Conservation (phyloP, 2,888 invertebrate species). For the Drosophila neotestacea region DNA sequence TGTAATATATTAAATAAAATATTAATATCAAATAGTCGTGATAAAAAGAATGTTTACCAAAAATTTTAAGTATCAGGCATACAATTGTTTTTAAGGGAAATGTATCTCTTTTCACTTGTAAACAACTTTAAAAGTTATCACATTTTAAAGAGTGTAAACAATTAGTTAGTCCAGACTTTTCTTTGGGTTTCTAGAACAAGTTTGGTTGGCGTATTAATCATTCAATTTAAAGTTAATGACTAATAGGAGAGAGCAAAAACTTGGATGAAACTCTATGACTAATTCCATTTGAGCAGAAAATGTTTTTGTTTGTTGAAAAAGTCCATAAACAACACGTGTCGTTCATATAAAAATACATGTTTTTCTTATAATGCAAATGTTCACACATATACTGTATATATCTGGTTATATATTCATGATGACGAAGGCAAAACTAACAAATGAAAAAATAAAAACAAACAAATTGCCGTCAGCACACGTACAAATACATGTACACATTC, state of each 20-base stretch:
- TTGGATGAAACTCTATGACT: constrained; percentile 25
- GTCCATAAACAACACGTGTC: constrained; percentile 46
- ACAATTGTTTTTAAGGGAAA: too few relatives aligned
- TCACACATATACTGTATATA: constrained; percentile 4
- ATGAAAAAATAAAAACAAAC: constrained; percentile 58
- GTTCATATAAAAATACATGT: constrained; percentile 8
- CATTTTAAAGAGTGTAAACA: too few relatives aligned
- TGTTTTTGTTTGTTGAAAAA: constrained; percentile 33
- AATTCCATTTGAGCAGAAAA: constrained; percentile 7
- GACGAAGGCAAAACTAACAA: constrained; percentile 34
- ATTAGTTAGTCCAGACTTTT: too few relatives aligned
- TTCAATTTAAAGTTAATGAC: constrained; percentile 9
- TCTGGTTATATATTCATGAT: constrained; percentile 48
- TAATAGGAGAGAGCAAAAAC: constrained; percentile 13
- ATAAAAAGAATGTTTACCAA: too few relatives aligned
- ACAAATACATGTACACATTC: constrained; percentile 4
- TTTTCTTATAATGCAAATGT: background rate
- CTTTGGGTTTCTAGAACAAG: background rate
- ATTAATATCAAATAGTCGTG: background rate
- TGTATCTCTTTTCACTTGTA: too few relatives aligned
- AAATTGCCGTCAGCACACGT: constrained; percentile 19
- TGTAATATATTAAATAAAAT: background rate
- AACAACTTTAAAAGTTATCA: too few relatives aligned
- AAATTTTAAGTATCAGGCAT: too few relatives aligned
- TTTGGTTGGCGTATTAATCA: background rate